Conservation (phyloP, 2,888 invertebrate species). For the Pseudoips prasinana region DNA sequence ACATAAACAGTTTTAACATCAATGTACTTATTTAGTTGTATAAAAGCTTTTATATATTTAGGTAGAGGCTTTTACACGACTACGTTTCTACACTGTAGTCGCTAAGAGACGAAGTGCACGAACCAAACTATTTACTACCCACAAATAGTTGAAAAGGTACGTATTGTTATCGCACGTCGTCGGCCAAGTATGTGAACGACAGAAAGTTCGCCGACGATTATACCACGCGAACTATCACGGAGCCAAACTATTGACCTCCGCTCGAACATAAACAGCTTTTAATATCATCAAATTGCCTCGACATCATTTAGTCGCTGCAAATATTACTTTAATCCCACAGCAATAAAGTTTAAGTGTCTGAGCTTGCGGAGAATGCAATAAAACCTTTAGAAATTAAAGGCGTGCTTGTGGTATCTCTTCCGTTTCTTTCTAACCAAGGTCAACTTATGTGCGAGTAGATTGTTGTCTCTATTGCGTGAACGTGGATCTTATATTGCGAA, state of each 20-base stretch:
- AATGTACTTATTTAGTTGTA: no score
- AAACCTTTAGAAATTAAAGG: constrained; percentile 76
- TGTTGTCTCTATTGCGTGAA: constrained; percentile 66
- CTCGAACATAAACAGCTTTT: constrained; percentile 72
- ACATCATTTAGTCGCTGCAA: constrained; percentile 79
- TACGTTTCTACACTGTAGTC: no score
- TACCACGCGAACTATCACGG: constrained; percentile 64
- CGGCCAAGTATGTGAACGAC: constrained; percentile 64
- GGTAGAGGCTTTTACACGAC: no score
- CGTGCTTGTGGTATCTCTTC: constrained; percentile 57
- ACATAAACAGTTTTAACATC: constrained; percentile 77
- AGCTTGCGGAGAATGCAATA: constrained; percentile 80
- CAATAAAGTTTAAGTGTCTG: constrained; percentile 81
- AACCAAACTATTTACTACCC: constrained; percentile 50
- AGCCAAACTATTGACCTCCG: constrained; percentile 74
- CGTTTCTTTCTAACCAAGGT: constrained; percentile 75
- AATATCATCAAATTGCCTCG: constrained; percentile 77
- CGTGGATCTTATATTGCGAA: constrained; percentile 73
- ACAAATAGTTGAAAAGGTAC: constrained; percentile 66
- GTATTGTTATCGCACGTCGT: constrained; percentile 68
- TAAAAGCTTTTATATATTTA: no score
- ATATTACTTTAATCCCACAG: constrained; percentile 81
- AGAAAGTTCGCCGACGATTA: constrained; percentile 62
- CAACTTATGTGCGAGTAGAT: constrained; percentile 44
- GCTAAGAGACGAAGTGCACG: no score